Base-by-base conservation (phyloP, 2,797 vertebrate genomes). In the Coendou prehensilis region DNA sequence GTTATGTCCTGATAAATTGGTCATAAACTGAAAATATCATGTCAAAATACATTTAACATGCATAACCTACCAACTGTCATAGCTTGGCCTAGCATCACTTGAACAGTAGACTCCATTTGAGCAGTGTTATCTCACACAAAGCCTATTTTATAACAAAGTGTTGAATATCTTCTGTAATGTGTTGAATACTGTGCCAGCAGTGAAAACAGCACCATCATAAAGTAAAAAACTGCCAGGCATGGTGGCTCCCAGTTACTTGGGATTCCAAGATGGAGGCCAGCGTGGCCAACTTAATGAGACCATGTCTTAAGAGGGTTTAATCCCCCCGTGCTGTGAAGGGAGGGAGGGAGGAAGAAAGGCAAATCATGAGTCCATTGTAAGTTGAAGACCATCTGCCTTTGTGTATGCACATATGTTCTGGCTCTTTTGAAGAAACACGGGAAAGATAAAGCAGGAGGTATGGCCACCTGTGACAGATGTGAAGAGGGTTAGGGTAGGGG, bases 381-480 rank as follows among this genome's bases (percentile, higher is more conserved):
- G 45, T 63, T 30, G 52, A 69, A 13, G 22, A 47, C 22, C 87
- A 10, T 64, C 33, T 37, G 52, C 5, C 64, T 6, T 1, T 75
- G 5, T 56, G 26, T 47, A 3, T 50, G 45, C 41, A 8, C 63
- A 13, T 59, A 22, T 69, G 17, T 82, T 91, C 37, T 22, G 10
- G 37, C 45, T 95, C 45, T 84, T 85, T 73, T 73, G 41, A 87
- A n/a, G 56, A 87, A 76, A 87, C 11, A 47, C 10, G 54, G 13
- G 33, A 95, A 93, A 59, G 41, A 37, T 73, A 90, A 79, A 83
- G 20, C 26, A 28, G 79, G 78, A 92, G 78, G 18, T 45, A 5
- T 9, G 33, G 26, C 69, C 59, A 63, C 22, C 47, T 91, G 6
- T 30, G 71, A 28, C 45, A 94, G 37, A 47, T 20, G 17, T 75